Evolutionary conservation across 2,888 invertebrate genomes (phyloP), one percentile per base, ranked within the genome.

Genomic region (Mesorhabditis belari): DNA sequence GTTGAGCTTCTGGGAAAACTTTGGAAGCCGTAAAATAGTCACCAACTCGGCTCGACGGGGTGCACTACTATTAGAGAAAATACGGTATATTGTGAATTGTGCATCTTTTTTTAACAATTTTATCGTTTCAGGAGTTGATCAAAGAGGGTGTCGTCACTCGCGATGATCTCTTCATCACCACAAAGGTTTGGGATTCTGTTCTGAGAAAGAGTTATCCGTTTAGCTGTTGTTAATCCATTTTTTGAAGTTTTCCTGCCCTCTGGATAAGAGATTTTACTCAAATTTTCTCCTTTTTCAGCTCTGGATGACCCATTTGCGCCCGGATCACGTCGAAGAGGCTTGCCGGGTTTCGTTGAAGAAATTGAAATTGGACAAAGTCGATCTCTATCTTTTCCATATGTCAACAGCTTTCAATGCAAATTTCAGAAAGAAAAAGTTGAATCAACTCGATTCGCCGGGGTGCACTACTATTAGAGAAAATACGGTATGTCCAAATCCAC

Each of bases 141-240:
- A 86, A 87, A 66, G 85, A 86, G 63, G 89, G 89, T 88, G 82
- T 91, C 35, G 86, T 86, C 1, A 87, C 85, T 74, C 86, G 91
- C 69, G 88, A 89, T 71, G 89, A 92, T 55, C 82, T 92, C 0
- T 92, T 90, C 80, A 85, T 92, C 55, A 88, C 88, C n/a, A 90
- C 91, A 9, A 92, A 92, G 83, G 85, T 91, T 55, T 53, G 3
- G 49, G 44, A 35, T 27, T 35, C 56, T 49, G 26, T 35, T 17
- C n/a, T 27, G 58, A 6, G 55, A 6, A 12, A 21, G 28, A 35
- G 27, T 5, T 9, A 19, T 56, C 17, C n/a, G 9, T 51, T 19
- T 12, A 6, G 51, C 21, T 51, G n/a, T n/a, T 51, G 9, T 51
- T 9, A 19, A 51, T 9, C 21, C 19, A 19, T 9, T 51, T 17